These are phyloP conservation scores for Thecocarcelia acutangulata DNA, from an alignment of 2,888 invertebrate species.

Conservation along the genomic window DNA sequence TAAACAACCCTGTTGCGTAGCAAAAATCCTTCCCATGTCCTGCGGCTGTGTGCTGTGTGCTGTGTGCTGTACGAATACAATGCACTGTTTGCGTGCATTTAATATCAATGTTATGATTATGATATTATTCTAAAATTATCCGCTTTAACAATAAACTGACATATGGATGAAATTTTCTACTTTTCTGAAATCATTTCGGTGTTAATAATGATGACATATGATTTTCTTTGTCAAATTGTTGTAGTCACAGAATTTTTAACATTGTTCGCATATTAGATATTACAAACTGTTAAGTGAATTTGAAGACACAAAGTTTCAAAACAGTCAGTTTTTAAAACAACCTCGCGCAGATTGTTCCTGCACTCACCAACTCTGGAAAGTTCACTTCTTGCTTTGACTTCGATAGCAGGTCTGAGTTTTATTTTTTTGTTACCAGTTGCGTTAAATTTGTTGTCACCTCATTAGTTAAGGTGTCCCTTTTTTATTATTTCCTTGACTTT, in stretches of 20 bases:
- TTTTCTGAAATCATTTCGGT: conserved; percentile 80
- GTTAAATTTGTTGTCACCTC: conserved; percentile 79
- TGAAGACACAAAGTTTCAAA: conserved; percentile 70
- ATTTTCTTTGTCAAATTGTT: conserved; percentile 78
- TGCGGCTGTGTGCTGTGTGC: conserved; percentile 26
- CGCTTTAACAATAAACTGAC: conserved; percentile 75
- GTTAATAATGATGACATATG: conserved; percentile 82
- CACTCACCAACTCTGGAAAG: not conserved
- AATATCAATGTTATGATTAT: conserved; percentile 76
- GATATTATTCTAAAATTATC: conserved; percentile 80
- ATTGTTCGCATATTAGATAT: conserved; percentile 57
- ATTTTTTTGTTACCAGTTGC: conserved; percentile 73
- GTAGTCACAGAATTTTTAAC: conserved; percentile 67
- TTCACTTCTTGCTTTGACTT: conserved; percentile 63
- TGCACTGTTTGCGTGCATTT: conserved; percentile 23
- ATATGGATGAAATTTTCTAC: conserved; percentile 78
- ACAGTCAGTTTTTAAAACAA: conserved; percentile 74
- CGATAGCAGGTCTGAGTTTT: not conserved
- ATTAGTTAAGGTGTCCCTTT: conserved; percentile 75
- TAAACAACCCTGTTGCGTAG: conserved; percentile 58
- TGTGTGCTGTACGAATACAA: not conserved
- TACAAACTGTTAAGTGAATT: conserved; percentile 76
- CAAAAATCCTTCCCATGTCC: conserved; percentile 24
- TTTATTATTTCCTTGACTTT: conserved; percentile 51
- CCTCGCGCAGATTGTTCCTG: conserved; percentile 1